phyloP scores from a whole-genome alignment of 1,140 invertebrate species.

The Theocolax elegans region DNA sequence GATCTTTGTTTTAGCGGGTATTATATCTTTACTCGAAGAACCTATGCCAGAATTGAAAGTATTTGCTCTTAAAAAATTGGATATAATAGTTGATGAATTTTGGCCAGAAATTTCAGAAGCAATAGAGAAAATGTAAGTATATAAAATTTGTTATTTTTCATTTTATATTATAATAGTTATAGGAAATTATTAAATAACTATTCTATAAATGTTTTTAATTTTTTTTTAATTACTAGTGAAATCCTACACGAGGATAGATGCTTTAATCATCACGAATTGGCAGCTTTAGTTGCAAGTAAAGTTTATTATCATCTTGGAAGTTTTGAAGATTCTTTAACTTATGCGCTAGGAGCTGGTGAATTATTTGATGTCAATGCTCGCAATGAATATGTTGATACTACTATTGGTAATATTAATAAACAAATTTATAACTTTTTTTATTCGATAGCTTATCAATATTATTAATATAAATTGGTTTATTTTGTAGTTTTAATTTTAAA shows the following conservation, averaged over 20 bases:
- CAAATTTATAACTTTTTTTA: no score
- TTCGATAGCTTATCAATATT: no score
- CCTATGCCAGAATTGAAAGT: constrained; percentile 91
- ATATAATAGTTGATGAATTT: constrained; percentile 96
- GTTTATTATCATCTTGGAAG: constrained; percentile 98
- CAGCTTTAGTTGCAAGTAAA: constrained; percentile 97
- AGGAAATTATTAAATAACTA: constrained; percentile 8
- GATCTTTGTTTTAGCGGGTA: constrained; percentile 78
- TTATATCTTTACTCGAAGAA: constrained; percentile 95
- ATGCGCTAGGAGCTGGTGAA: constrained; percentile 91
- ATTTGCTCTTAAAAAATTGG: constrained; percentile 90
- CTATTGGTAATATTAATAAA: constrained; percentile 86
- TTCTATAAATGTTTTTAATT: constrained; percentile 4
- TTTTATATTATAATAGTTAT: background rate
- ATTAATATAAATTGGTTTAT: no score
- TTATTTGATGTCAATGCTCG: constrained; percentile 94
- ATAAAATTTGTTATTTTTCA: background rate
- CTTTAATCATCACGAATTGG: constrained; percentile 90
- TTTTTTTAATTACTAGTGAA: constrained; percentile 72
- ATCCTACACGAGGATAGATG: constrained; percentile 92
- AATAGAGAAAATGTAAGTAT: constrained; percentile 91
- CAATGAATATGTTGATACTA: constrained; percentile 97
- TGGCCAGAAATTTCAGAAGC: constrained; percentile 99
- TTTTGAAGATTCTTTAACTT: constrained; percentile 94
- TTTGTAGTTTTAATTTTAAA: background rate